phyloP scores from a whole-genome alignment of 2,113 vertebrate genomes.

The Semnopithecus entellus region DNA sequence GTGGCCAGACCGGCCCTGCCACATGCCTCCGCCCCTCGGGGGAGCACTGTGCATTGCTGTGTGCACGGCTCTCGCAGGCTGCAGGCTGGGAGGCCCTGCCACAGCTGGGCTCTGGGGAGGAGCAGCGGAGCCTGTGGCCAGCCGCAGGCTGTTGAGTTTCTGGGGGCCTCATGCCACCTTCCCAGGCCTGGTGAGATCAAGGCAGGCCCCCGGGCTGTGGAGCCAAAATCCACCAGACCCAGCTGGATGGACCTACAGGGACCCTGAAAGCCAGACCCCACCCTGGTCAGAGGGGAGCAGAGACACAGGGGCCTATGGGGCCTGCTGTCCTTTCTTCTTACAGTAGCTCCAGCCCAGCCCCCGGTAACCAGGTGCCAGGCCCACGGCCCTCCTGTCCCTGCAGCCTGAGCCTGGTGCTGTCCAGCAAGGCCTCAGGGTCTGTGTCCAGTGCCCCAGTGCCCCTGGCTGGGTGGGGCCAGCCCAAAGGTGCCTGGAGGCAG shows the following conservation, averaged over 20 bases:
- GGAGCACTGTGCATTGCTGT: slow-evolving; percentile 45
- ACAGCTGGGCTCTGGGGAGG: not conserved
- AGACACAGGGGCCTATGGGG: too few species aligned
- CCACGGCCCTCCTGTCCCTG: not conserved
- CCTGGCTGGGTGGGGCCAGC: not conserved
- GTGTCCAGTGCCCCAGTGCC: not conserved
- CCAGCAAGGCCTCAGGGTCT: not conserved
- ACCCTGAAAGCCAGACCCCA: too few species aligned
- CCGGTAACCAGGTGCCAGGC: not conserved
- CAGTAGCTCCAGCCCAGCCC: not conserved
- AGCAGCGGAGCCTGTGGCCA: not conserved
- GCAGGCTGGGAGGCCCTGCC: not conserved
- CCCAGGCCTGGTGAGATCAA: not conserved
- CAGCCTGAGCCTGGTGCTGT: not conserved
- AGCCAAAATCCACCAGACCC: not conserved
- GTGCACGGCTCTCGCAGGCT: not conserved
- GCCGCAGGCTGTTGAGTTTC: not conserved
- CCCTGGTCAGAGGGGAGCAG: too few species aligned
- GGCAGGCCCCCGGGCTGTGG: rapidly evolving
- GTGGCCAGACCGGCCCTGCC: slow-evolving; percentile 85
- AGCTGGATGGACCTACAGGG: not conserved
- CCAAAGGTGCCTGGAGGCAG: not conserved
- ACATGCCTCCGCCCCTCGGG: slow-evolving; percentile 81
- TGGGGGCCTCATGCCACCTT: not conserved
- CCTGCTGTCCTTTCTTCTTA: not conserved